Conservation (phyloP, 2,113 vertebrate genomes). For the Brevimyrus niger region DNA sequence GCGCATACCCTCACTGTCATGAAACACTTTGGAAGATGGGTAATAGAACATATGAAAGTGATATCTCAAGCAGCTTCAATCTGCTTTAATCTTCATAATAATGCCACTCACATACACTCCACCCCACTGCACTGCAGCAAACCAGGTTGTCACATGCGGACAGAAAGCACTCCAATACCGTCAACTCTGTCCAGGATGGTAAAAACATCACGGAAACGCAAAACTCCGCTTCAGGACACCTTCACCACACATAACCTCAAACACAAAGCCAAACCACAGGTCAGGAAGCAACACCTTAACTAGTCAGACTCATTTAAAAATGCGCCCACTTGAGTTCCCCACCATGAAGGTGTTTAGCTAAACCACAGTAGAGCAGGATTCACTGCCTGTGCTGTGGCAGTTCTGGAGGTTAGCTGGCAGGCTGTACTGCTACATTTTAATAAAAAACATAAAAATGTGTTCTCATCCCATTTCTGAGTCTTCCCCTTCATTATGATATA, state of each 20-base stretch:
- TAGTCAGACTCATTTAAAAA: not conserved
- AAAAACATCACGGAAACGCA: no score
- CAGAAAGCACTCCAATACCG: not conserved
- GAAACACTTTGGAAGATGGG: not conserved
- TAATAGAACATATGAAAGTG: not conserved
- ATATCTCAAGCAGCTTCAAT: not conserved
- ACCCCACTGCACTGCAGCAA: not conserved
- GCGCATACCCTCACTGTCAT: not conserved
- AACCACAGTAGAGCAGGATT: not conserved
- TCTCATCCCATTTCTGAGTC: not conserved
- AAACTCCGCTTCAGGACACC: not conserved
- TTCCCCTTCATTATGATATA: not conserved
- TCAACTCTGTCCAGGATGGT: not conserved
- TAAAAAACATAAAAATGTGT: not conserved
- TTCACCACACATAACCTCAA: not conserved
- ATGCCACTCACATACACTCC: not conserved
- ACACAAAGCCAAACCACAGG: not conserved
- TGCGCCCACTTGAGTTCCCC: not conserved
- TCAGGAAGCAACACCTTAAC: not conserved
- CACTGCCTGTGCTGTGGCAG: not conserved
- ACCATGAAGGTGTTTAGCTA: not conserved
- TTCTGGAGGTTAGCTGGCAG: not conserved
- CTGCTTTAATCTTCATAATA: not conserved
- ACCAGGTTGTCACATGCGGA: not conserved
- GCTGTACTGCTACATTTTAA: not conserved